Base-by-base conservation (phyloP, 2,113 vertebrate species). In the Geococcyx californianus region DNA sequence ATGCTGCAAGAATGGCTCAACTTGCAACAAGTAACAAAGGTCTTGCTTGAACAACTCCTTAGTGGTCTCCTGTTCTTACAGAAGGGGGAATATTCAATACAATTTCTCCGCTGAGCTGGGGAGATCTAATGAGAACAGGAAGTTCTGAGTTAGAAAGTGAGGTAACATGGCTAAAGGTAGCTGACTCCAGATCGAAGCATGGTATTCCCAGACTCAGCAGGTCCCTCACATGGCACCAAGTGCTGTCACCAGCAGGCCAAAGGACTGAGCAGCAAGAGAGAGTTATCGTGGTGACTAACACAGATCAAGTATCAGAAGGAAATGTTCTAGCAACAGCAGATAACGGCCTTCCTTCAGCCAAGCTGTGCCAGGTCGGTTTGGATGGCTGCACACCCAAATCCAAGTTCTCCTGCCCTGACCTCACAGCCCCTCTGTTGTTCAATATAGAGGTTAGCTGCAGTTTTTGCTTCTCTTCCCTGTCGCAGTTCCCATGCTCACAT, bases 211-310 rank as follows among this genome's bases (percentile, higher is more conserved):
- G 62, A 13, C 1, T 1, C 29, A 31, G 52, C 40, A 1, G 8
- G 42, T 18, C 62, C 60, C 51, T 55, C 4, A 1, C 40, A 9
- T 0, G 0, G 54, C 1, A 1, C n/a, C 17, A 5, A 60, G 47
- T 34, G 59, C 45, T 36, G 13, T 34, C 9, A 0, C 54, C 55
- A 34, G 55, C 49, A 28, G 29, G 49, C 36, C 4, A 2, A n/a
- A 68, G 64, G 40, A n/a, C 82, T 49, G 33, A 76, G 92, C n/a
- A 85, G 58, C 20, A 54, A n/a, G 51, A n/a, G 6, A 54, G 21
- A 58, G 34, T 55, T 52, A 29, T 12, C 18, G 21, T 52, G 45
- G 36, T 81, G 64, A 49, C 52, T 55, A 33, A 51, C 52, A 24
- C 0, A 82, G 70, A 24, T 18, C 26, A 77, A 51, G 42, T 6